phyloP scores from a whole-genome alignment of 2,113 vertebrate genomes.

The Eclectus roratus region DNA sequence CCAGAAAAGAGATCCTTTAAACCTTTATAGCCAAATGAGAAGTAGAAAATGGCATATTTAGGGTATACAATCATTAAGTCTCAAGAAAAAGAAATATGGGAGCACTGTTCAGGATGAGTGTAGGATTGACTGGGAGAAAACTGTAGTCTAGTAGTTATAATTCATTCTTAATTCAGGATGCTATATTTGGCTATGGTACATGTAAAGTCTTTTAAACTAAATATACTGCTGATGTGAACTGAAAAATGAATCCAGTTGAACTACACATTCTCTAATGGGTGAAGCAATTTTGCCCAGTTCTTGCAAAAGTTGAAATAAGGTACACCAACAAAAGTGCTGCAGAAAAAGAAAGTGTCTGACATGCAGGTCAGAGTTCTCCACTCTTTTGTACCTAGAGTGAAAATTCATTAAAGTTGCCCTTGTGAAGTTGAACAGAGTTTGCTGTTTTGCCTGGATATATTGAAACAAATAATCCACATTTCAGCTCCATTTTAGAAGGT shows the following conservation, averaged over 20 bases:
- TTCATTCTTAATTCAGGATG: not conserved
- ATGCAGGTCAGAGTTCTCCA: not conserved
- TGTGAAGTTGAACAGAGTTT: not conserved
- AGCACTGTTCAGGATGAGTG: not conserved
- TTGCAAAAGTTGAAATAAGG: not conserved
- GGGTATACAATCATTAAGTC: not conserved
- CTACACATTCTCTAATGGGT: not conserved
- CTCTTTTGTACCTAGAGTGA: not conserved
- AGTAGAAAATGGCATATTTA: not conserved
- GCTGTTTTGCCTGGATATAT: not conserved
- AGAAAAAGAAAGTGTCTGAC: not conserved
- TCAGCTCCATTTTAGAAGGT: not conserved
- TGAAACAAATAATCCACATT: not conserved
- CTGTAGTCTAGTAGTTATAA: not conserved
- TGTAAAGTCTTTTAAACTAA: slow-evolving; percentile 8
- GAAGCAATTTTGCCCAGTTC: not conserved
- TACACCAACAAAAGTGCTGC: not conserved
- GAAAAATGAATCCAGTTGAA: not conserved
- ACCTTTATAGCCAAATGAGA: not conserved
- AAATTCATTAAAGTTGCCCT: slow-evolving; percentile 4
- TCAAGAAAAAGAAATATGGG: not conserved
- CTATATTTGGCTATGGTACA: not conserved
- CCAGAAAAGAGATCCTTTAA: not conserved
- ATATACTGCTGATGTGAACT: not conserved
- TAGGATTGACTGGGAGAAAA: not conserved